A percentile compares a stretch with the other conserved stretches of the same genome.
phyloP scores from a whole-genome alignment of 2,113 vertebrate species.

The Elephas maximus region DNA sequence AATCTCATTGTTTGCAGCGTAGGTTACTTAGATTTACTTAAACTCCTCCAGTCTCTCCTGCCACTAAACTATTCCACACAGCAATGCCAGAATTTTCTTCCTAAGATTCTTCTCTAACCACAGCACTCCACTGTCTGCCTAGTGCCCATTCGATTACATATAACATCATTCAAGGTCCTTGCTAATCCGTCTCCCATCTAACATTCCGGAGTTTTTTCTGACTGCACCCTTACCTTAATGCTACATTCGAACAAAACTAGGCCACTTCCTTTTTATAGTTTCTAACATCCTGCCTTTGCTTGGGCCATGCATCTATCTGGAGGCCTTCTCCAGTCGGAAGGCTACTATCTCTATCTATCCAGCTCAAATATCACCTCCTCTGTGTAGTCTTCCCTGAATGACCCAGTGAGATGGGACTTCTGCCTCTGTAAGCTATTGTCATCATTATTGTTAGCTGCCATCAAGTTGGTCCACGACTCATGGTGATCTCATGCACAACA shows the following conservation, averaged over 20 bases:
- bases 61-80: not conserved
- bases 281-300: not conserved
- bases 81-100: not conserved
- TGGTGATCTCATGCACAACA: too few species aligned
- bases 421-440: not conserved
- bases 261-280: not conserved
- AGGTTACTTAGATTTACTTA: not conserved
- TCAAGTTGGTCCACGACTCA: too few species aligned
- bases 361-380: not conserved
- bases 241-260: not conserved
- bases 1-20: not conserved
- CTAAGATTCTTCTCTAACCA: not conserved
- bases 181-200: not conserved
- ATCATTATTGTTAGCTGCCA: too few species aligned
- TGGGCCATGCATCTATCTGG: not conserved
- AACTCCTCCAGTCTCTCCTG: not conserved
- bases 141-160: not conserved
- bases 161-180: not conserved
- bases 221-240: not conserved
- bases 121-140: not conserved
- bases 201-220: not conserved
- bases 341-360: not conserved
- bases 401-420: not conserved
- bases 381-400: not conserved
- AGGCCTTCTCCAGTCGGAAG: not conserved